Evolutionary conservation across 2,797 vertebrate genomes (phyloP).

Genomic region (Tadarida brasiliensis): DNA sequence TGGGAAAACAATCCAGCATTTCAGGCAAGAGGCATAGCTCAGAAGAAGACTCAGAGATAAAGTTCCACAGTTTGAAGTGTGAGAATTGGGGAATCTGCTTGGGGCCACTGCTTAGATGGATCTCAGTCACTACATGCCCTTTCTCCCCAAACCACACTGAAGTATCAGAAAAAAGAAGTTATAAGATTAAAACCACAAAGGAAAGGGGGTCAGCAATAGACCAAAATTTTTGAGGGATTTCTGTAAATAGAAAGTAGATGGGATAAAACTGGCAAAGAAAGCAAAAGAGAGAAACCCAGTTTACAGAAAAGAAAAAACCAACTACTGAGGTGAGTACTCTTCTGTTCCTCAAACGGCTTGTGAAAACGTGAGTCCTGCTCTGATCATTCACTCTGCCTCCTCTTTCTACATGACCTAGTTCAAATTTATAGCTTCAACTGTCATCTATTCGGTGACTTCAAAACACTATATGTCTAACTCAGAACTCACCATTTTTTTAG

Average conservation of each 20-base stretch:
- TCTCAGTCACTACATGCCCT: neutral
- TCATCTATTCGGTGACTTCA: neutral
- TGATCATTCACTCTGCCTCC: neutral
- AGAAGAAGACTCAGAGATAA: neutral
- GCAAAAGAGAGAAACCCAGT: conserved; percentile 49
- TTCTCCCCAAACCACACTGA: conserved; percentile 37
- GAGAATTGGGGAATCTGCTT: neutral
- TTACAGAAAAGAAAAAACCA: neutral
- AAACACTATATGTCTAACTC: neutral
- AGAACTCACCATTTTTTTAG: neutral
- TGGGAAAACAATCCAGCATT: conserved; percentile 2
- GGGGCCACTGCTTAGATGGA: neutral
- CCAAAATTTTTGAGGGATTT: conserved; percentile 47
- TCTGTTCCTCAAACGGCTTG: neutral
- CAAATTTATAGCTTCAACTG: neutral
- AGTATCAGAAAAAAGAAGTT: neutral
- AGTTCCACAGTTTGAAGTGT: neutral
- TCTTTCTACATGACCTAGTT: neutral
- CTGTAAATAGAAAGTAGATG: conserved; percentile 61
- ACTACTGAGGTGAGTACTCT: neutral
- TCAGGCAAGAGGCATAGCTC: neutral
- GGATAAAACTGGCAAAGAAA: conserved; percentile 42
- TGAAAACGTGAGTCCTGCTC: neutral
- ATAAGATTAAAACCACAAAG: conserved; percentile 6
- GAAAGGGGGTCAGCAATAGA: neutral